These are phyloP conservation scores for Chrosomus eos DNA, from an alignment of 2,797 vertebrate species.

Conservation along the genomic window DNA sequence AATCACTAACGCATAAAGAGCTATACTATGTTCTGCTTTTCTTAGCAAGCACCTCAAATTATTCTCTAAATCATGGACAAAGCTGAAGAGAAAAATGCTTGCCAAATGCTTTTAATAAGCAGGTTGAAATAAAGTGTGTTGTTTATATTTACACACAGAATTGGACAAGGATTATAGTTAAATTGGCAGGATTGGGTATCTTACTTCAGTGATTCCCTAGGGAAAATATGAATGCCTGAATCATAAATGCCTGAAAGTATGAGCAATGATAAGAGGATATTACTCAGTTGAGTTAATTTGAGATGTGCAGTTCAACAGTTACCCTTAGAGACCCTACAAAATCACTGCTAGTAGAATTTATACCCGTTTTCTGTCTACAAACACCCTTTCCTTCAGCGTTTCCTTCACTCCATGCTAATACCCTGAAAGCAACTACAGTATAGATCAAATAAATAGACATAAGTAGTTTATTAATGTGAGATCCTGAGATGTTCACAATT, in stretches of 20 bases:
- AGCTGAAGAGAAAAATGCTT: background rate
- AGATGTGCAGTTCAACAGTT: background rate
- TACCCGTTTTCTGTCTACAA: conserved; percentile 13
- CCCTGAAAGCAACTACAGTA: conserved; percentile 1
- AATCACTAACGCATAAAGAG: background rate
- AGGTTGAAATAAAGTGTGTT: background rate
- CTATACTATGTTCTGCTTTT: background rate
- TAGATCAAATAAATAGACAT: background rate
- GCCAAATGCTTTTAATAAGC: background rate
- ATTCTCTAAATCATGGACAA: background rate
- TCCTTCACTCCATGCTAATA: conserved; percentile 18
- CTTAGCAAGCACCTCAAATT: background rate
- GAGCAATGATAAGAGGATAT: conserved; percentile 2
- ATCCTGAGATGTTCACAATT: background rate
- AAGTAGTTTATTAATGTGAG: background rate
- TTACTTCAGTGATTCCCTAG: background rate
- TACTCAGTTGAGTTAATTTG: conserved; percentile 21
- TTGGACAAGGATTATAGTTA: background rate
- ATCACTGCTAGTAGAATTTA: background rate
- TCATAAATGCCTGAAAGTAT: background rate
- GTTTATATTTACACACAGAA: background rate
- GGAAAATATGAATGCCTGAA: background rate
- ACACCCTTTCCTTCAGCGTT: background rate
- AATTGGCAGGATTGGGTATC: background rate
- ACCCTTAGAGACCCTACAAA: background rate